Percentiles rank a stretch among this genome's conserved stretches.
Conservation (phyloP, 2,113 vertebrate species). For the Vombatus ursinus region DNA sequence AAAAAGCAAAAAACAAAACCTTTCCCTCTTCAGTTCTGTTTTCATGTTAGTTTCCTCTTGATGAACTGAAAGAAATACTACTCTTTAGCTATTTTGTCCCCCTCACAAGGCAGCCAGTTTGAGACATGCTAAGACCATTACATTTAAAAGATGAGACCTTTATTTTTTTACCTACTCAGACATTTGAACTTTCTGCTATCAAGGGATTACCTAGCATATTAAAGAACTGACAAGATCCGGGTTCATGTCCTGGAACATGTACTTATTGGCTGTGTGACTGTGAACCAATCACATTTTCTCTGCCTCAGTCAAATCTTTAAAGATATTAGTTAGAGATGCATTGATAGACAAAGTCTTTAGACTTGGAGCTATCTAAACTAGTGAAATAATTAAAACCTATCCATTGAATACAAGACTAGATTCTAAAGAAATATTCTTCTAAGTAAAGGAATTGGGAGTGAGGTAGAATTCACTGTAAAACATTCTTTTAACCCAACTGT, state of each 20-base stretch:
- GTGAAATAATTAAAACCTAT: not conserved
- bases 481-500: constrained; percentile 26
- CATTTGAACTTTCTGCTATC: too few species aligned
- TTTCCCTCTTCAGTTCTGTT: too few species aligned
- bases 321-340: not conserved
- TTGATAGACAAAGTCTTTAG: not conserved
- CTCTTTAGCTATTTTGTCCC: too few species aligned
- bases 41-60: too few species aligned
- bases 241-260: not conserved
- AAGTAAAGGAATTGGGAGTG: too few species aligned
- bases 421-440: not conserved
- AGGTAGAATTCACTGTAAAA: constrained; percentile 17
- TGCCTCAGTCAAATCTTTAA: not conserved
- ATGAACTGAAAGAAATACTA: too few species aligned
- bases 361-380: not conserved
- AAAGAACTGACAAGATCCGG: not conserved
- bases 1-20: too few species aligned
- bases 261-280: not conserved
- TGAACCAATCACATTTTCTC: not conserved
- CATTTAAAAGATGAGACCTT: too few species aligned
- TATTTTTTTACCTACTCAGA: too few species aligned
- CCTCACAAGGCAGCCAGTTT: too few species aligned
- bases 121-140: too few species aligned
- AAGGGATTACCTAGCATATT: not conserved
- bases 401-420: not conserved